Evolutionary conservation across 1,140 invertebrate species (phyloP), one percentile per base, ranked within the genome.

Genomic region (Tigriopus japonicus): DNA sequence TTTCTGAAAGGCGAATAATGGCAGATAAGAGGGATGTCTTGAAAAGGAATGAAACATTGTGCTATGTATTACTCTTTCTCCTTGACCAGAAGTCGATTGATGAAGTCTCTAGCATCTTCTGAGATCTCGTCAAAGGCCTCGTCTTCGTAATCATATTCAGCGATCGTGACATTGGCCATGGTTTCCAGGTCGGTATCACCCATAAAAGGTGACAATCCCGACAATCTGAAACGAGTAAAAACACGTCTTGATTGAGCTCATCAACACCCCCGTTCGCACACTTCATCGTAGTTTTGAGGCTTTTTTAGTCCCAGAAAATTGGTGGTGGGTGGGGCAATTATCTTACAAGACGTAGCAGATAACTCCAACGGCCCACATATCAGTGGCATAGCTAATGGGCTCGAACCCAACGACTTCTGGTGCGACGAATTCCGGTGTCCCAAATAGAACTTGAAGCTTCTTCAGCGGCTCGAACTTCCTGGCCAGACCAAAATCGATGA

Each of bases 361-460:
- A 59, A 98, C 92, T 58, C 93, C 93, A 40, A 96, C 81, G 51
- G 87, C 93, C 94, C 94, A 98, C 86, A 97, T 92, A 68, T 98
- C 93, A 0, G 92, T 96, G 6, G 83, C 83, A 70, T 84, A 93
- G 51, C 87, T 84, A 65, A 98, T 93, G 71, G 86, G 83, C 69
- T 98, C 93, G 73, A 95, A 98, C 73, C 96, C 97, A 0, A 98
- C 89, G 7, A 98, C 91, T 79, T 98, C 94, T 0, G 94, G 94
- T 0, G 93, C 92, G 9, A 96, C 91, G 73, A 98, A 98, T 73
- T 98, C 94, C 0, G 93, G 91, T 1, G 93, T 98, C n/a, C 93
- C 93, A 71, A 96, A 97, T 42, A 97, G 74, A 1, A 94, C 86
- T 71, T 86, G 78, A 5, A 98, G 73, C 67, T 94, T 92, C 74